phyloP scores from a whole-genome alignment of 64 coral and sea anemone genomes.

The Montipora foliosa region DNA sequence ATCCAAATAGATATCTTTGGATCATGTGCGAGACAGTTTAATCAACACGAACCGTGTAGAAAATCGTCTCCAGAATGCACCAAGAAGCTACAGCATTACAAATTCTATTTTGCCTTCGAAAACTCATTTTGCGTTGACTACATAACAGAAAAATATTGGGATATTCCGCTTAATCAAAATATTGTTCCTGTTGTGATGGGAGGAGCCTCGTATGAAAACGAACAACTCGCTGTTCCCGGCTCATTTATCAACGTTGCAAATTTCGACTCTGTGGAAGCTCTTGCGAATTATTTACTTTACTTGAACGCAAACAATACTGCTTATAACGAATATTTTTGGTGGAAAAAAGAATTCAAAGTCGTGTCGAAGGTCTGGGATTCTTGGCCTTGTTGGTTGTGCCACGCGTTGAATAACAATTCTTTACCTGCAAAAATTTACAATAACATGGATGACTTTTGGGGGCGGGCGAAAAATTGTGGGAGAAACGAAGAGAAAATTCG shows the following conservation, averaged over 20 bases:
- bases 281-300: constrained; percentile 53
- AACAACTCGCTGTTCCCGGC: constrained; percentile 56
- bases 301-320: constrained; percentile 70
- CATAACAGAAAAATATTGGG: constrained; percentile 86
- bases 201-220: constrained; percentile 55
- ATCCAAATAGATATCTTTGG: constrained; percentile 67
- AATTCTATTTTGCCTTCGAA: constrained; percentile 75
- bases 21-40: constrained; percentile 44
- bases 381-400: constrained; percentile 68
- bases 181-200: constrained; percentile 74
- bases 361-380: neutral
- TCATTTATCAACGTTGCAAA: constrained; percentile 74
- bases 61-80: constrained; percentile 28
- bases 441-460: constrained; percentile 58
- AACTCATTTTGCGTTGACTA: constrained; percentile 73
- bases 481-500: constrained; percentile 14
- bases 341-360: constrained; percentile 50
- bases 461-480: constrained; percentile 33
- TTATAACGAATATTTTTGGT: constrained; percentile 78
- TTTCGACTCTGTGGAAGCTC: constrained; percentile 47
- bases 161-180: constrained; percentile 16
- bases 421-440: constrained; percentile 50
- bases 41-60: constrained; percentile 31
- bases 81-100: constrained; percentile 37
- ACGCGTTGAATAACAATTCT: constrained; percentile 55